Percentiles rank a stretch among this genome's conserved stretches.
These are phyloP conservation scores for Parasteatoda lunata DNA, from an alignment of 2,888 invertebrate genomes.

Conservation along the genomic window DNA sequence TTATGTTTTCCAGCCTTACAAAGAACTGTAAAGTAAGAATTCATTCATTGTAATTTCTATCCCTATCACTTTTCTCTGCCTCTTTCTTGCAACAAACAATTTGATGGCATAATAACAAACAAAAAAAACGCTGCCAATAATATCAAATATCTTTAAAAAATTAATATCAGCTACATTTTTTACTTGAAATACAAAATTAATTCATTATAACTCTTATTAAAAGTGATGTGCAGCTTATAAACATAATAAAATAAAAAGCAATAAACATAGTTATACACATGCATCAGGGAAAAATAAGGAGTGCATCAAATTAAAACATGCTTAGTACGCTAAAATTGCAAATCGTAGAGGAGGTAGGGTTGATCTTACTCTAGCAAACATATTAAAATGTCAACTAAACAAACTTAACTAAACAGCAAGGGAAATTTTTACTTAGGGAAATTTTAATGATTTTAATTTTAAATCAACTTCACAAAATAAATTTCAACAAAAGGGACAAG, in stretches of 20 bases:
- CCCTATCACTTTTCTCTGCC: conserved; percentile 60
- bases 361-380: conserved; percentile 20
- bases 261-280: conserved; percentile 30
- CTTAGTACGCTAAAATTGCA: conserved; percentile 33
- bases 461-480: too few relatives aligned
- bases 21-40: conserved; percentile 89
- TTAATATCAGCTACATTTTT: conserved; percentile 33
- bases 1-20: conserved; percentile 98
- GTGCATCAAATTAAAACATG: conserved; percentile 44
- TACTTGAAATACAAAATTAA: conserved; percentile 41
- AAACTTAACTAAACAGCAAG: conserved; percentile 30
- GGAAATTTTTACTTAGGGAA: too few relatives aligned
- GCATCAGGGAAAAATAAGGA: conserved; percentile 35
- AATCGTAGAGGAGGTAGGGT: neutral
- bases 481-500: too few relatives aligned
- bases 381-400: conserved; percentile 18
- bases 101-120: conserved; percentile 48
- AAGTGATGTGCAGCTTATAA: conserved; percentile 28
- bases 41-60: conserved; percentile 67
- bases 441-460: too few relatives aligned
- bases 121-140: conserved; percentile 62
- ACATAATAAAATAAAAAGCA: conserved; percentile 14
- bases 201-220: conserved; percentile 14
- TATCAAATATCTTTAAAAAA: conserved; percentile 36
- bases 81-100: conserved; percentile 67